Evolutionary conservation across 2,888 invertebrate species (phyloP), one percentile per base, ranked within the genome.

Genomic region (Urechis unicinctus): DNA sequence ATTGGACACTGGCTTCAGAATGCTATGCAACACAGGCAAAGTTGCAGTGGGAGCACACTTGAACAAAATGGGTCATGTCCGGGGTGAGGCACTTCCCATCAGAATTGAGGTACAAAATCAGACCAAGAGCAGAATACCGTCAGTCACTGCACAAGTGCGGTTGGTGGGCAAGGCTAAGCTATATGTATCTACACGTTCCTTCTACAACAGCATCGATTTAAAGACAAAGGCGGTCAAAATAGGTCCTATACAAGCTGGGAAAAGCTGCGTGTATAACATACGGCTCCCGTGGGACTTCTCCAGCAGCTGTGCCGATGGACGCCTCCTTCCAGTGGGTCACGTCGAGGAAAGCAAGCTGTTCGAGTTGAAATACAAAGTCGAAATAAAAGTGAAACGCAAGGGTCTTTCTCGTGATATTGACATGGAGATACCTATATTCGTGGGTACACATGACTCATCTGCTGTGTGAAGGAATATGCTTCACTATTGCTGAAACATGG

Each of bases 321-420:
- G 49, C 50, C 50, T 54, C 17, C 29, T 54, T 5, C 54, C 54
- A 21, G 54, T 41, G 25, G 54, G 54, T n/a, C 29, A 29, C n/a
- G 29, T 54, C 5, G 50, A 54, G 29, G 54, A 54, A 3, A 47
- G 54, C 22, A 6, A 26, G 1, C 3, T 49, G 5, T 28, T 54
- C 17, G 54, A 54, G 42, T 48, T 54, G n/a, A 1, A 42, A 5
- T 54, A 54, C 49, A 30, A 54, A 13, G 25, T 54, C 25, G 21
- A 17, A n/a, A 26, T 54, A 30, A 3, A 31, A 1, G 26, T 50
- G n/a, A 54, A 54, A 22, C 24, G 54, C 9, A 43, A 25, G 4
- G 54, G 54, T 3, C 1, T 50, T 1, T 50, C 41, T 30, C 41
- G 54, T 9, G 29, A 54, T 28, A 17, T 54, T 29, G 54, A 54